These are phyloP conservation scores for Plutomurus gul DNA, from an alignment of 1,140 invertebrate genomes.

Conservation along the genomic window DNA sequence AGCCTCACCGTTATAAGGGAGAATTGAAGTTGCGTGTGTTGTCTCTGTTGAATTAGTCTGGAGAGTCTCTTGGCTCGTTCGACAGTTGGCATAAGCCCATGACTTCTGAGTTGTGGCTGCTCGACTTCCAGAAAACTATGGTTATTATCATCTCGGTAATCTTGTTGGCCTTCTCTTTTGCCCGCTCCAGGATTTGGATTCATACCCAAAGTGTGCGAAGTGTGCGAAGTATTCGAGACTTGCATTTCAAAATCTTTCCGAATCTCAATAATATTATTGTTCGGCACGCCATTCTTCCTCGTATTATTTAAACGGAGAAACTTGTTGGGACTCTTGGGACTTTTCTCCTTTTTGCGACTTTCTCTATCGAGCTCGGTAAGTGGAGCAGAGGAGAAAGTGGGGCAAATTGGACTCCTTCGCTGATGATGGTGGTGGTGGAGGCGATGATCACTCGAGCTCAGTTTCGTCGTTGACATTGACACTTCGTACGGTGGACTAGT, in stretches of 20 bases:
- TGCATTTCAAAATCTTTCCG: not conserved
- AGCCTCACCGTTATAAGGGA: slow-evolving; percentile 44
- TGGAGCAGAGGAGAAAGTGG: not conserved
- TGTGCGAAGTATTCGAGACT: not conserved
- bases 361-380: not conserved
- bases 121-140: not conserved
- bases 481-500: slow-evolving; percentile 44
- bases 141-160: slow-evolving; percentile 17
- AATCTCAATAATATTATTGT: slow-evolving; percentile 9
- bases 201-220: no score
- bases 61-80: slow-evolving; percentile 54
- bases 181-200: not conserved
- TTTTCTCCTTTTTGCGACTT: not conserved
- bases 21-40: slow-evolving; percentile 48
- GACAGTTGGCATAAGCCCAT: slow-evolving; percentile 45
- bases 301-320: not conserved
- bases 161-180: not conserved
- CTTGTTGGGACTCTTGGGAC: not conserved
- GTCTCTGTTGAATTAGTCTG: slow-evolving; percentile 51
- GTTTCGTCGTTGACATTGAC: not conserved
- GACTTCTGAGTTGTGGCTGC: slow-evolving; percentile 5
- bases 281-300: slow-evolving; percentile 34
- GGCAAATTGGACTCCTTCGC: slow-evolving; percentile 2
- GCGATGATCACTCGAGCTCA: not conserved
- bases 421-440: not conserved